These are phyloP conservation scores for Tanaodytes sp. DNA, from an alignment of 2,888 invertebrate genomes.

Conservation along the genomic window DNA sequence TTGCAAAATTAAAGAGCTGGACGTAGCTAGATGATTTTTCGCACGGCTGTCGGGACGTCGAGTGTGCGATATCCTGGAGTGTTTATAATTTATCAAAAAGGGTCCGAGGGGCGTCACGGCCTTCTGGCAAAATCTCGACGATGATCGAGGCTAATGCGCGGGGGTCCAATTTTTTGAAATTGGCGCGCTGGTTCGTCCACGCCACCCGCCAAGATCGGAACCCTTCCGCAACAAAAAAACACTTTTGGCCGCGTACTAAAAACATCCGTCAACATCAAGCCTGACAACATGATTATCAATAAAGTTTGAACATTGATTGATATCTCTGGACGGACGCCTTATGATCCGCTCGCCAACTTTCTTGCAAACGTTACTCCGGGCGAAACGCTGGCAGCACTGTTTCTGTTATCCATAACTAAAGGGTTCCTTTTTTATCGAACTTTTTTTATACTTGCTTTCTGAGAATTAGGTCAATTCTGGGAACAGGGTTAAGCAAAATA, in stretches of 20 bases:
- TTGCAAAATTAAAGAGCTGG: slow-evolving; percentile 37
- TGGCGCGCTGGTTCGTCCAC: slow-evolving; percentile 22
- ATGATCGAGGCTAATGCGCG: slow-evolving; percentile 46
- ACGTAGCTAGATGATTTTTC: slow-evolving; percentile 34
- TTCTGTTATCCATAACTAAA: neutral
- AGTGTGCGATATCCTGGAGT: slow-evolving; percentile 23
- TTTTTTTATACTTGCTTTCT: neutral
- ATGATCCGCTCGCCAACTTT: slow-evolving; percentile 18
- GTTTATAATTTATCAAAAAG: slow-evolving; percentile 44
- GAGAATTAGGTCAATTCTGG: no score
- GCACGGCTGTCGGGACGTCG: slow-evolving; percentile 37
- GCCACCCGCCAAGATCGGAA: neutral
- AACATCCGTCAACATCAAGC: slow-evolving; percentile 44
- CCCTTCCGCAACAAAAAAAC: neutral
- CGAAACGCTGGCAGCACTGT: no score
- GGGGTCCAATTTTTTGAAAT: slow-evolving; percentile 32
- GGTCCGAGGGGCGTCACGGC: slow-evolving; percentile 44
- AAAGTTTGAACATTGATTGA: slow-evolving; percentile 32
- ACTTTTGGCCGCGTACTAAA: neutral
- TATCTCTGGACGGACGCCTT: slow-evolving; percentile 15
- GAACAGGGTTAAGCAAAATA: no score
- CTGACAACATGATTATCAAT: slow-evolving; percentile 48
- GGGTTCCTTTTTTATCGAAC: neutral
- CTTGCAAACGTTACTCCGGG: slow-evolving; percentile 3
- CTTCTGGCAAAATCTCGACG: slow-evolving; percentile 49